These are phyloP conservation scores for Lasioglossum baleicum DNA, from an alignment of 1,140 invertebrate species.

Conservation along the genomic window DNA sequence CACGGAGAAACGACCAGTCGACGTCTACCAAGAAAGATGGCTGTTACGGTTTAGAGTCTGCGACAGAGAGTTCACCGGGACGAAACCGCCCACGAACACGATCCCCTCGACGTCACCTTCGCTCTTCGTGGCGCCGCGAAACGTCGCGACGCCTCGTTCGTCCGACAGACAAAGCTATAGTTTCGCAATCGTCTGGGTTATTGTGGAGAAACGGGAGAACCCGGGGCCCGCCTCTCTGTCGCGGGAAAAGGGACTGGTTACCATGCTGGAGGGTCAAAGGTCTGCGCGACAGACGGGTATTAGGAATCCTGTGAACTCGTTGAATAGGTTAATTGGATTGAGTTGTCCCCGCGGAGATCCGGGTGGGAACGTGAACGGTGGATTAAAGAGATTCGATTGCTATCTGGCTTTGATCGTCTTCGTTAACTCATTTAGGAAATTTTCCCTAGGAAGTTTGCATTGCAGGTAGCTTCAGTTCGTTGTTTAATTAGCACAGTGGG, in stretches of 20 bases:
- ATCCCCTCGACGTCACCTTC: conserved; percentile 38
- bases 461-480: too few species aligned
- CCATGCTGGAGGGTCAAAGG: neutral
- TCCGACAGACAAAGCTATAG: conserved; percentile 29
- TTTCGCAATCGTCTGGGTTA: conserved; percentile 46
- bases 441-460: too few species aligned
- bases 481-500: too few species aligned
- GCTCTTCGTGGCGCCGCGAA: conserved; percentile 33
- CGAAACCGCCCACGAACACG: conserved; percentile 56
- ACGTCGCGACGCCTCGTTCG: neutral
- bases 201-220: conserved; percentile 1
- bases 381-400: neutral
- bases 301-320: neutral
- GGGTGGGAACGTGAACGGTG: neutral
- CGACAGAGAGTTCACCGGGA: conserved; percentile 5
- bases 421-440: too few species aligned
- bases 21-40: neutral
- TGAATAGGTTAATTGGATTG: neutral
- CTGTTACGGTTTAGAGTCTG: conserved; percentile 26
- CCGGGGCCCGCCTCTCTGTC: neutral
- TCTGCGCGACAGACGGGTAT: neutral
- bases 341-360: neutral
- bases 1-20: neutral
- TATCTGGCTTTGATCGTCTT: too few species aligned
- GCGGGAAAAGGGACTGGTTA: conserved; percentile 14